Evolutionary conservation across 2,888 invertebrate genomes (phyloP).

Genomic region (Callyntrura sp.): DNA sequence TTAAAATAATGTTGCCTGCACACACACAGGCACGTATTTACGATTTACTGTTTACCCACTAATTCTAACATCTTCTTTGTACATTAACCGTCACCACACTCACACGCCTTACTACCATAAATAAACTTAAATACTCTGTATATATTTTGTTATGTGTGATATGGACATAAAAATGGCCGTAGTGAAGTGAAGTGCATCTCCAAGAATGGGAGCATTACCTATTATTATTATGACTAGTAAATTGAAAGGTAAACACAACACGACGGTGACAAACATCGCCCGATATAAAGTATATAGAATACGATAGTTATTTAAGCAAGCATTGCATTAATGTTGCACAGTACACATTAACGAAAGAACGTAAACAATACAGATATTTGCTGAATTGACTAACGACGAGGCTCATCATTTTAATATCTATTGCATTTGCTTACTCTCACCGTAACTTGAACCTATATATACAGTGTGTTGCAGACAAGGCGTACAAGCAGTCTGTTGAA

Average conservation of each 20-base stretch:
- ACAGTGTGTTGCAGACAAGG: background rate
- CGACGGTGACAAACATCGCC: background rate
- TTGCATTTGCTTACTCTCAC: background rate
- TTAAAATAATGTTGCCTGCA: slow-evolving; percentile 48
- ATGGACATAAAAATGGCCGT: background rate
- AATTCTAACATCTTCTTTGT: background rate
- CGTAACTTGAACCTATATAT: background rate
- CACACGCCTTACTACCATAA: too few species aligned
- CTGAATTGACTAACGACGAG: background rate
- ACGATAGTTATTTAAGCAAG: too few species aligned
- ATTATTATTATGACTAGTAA: slow-evolving; percentile 36
- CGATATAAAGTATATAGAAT: too few species aligned
- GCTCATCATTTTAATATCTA: slow-evolving; percentile 7
- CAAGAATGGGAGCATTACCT: background rate
- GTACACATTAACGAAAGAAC: background rate
- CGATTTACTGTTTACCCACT: too few species aligned
- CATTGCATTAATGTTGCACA: background rate
- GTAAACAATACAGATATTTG: too few species aligned
- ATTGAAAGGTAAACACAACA: slow-evolving; percentile 36
- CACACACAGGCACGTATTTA: background rate
- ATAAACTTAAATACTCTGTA: too few species aligned
- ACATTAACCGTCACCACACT: background rate
- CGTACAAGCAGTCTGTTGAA: background rate
- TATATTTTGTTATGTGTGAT: background rate
- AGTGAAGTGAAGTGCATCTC: background rate